A percentile compares a stretch with the other conserved stretches of the same genome.
Evolutionary conservation across 2,113 vertebrate genomes (phyloP).

Genomic region (Ceyx cyanopectus): DNA sequence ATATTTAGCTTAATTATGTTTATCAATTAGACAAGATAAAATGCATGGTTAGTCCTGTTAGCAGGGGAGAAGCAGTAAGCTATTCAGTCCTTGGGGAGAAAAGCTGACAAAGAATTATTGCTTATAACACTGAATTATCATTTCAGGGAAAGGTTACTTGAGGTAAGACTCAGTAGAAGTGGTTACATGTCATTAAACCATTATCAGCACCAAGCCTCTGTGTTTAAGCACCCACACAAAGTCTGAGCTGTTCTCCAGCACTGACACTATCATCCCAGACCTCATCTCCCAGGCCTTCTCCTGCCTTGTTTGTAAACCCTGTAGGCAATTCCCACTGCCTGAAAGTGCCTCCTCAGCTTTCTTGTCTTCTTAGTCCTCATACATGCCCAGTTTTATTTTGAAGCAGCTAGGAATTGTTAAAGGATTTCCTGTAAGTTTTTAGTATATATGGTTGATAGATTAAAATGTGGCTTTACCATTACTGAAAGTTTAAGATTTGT

Average conservation of each 20-base stretch:
- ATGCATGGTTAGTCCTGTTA: neutral
- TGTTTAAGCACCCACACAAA: neutral
- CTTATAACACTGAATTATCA: neutral
- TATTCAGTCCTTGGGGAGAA: neutral
- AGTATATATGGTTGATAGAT: neutral
- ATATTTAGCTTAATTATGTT: neutral
- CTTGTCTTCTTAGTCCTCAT: neutral
- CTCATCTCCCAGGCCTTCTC: neutral
- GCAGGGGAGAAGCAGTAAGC: neutral
- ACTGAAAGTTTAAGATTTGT: neutral
- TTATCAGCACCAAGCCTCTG: neutral
- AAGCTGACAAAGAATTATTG: neutral
- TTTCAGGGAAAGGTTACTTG: neutral
- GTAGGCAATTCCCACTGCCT: neutral
- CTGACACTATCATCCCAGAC: neutral
- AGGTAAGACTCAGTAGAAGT: neutral
- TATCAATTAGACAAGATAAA: conserved; percentile 1
- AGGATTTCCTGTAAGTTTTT: neutral
- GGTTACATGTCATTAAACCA: neutral
- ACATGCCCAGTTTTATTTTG: neutral
- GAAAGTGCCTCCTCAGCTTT: neutral
- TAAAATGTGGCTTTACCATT: neutral
- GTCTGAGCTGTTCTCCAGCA: neutral
- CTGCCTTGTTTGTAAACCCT: neutral
- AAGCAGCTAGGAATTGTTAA: neutral